Evolutionary conservation across 2,888 invertebrate genomes (phyloP), one percentile per base, ranked within the genome.

Genomic region (Ophioninae sp.): DNA sequence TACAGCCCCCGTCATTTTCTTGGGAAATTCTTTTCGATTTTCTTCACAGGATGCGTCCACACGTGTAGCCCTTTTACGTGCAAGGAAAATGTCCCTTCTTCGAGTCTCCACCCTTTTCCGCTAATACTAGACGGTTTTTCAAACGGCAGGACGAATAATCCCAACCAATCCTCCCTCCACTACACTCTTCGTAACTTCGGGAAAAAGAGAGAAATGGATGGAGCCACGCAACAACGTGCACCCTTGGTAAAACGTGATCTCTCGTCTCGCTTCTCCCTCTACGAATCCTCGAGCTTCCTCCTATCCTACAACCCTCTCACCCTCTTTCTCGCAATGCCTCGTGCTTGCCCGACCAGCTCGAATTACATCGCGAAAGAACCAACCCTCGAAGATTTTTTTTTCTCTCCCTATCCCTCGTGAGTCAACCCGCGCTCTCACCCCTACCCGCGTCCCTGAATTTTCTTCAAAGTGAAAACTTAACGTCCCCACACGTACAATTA

Each of bases 311-410:
- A 59, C 84, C 82, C 78, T 79, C 77, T 82, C 71, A 67, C 67
- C 63, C 39, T 44, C 71, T 44, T 67, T 65, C 51, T 64, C 23
- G 41, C 44, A 30, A 37, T 58, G 58, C 61, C 51, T 63, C 77
- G 63, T 69, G 23, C 64, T 68, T 10, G 56, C 65, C 22, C 78
- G 79, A 79, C 81, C 78, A 85, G 69, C 41, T 78, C 78, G 89
- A 87, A 88, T 89, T 85, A 85, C 85, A 85, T 81, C 81, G 82
- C 80, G 79, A 51, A 59, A 81, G 71, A 74, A 80, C 83, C 69
- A 81, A 79, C 74, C 73, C 81, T 79, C 74, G 79, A 83, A 83
- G 85, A 86, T 86, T 86, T 85, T 41, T 41, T 41, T 79, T 72
- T 82, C 82, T 72, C 79, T 81, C 79, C 61, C 44, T 30, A 67